Evolutionary conservation across 2,888 invertebrate species (phyloP), one percentile per base, ranked within the genome.

Genomic region (Muschampia plurimacula): DNA sequence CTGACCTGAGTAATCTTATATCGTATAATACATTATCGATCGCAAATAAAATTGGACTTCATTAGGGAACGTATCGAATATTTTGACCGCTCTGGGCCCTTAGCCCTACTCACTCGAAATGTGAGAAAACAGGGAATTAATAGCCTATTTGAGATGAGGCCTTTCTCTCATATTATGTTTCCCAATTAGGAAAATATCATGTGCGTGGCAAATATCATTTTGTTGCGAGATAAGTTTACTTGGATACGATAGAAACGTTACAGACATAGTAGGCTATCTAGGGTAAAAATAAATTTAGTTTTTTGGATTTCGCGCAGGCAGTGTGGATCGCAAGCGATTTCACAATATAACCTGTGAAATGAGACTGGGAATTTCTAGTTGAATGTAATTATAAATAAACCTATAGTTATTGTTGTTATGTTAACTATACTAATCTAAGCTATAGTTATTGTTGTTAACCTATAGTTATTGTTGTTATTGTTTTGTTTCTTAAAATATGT

Each of bases 131-230:
- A 60, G 49, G 39, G 66, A 66, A 60, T 60, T 60, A 65, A 59
- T 70, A 69, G 62, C 59, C 15, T 46, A 39, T 55, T 59, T 57
- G 64, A 71, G 49, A 64, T 28, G 69, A 69, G 39, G 65, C 66
- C 49, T 65, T 65, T 46, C 66, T 49, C 28, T 39, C 2, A 49
- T 49, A 66, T 71, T 60, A 49, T 49, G 59, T 71, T 71, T 66
- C 59, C 65, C 71, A 71, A 71, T 71, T 65, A 71, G 13, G 66
- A 66, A 49, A 60, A 60, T 71, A 66, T 59, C 52, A 15, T 65
- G 13, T 55, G 59, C 57, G n/a, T 15, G 46, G 46, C 13, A 46
- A 15, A n/a, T 32, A 65, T 46, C 6, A 63, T 10, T 52, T 57
- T 70, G 7, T 60, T n/a, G 5, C 32, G 59, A 10, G 13, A 57